A percentile compares a stretch with the other conserved stretches of the same genome.
phyloP scores from a whole-genome alignment of 2,797 vertebrate species.

The Centroberyx gerrardi region DNA sequence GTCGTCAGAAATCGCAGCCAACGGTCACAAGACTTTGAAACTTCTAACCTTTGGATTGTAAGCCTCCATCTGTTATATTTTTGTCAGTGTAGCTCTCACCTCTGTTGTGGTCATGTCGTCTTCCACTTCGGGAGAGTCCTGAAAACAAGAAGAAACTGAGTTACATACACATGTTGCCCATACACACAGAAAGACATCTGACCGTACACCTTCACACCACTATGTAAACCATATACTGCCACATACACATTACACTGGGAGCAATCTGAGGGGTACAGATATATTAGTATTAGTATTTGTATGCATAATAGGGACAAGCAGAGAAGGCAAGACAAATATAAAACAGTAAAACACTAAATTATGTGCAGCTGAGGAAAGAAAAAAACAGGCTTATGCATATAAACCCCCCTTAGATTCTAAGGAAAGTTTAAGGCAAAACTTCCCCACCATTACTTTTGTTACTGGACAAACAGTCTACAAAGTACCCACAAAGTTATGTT shows the following conservation, averaged over 20 bases:
- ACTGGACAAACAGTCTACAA: slow-evolving; percentile 17
- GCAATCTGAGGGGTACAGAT: neutral
- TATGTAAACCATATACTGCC: neutral
- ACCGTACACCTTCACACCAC: neutral
- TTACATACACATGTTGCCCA: slow-evolving; percentile 2
- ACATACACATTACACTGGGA: neutral
- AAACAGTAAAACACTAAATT: slow-evolving; percentile 37
- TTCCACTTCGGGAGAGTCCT: slow-evolving; percentile 85
- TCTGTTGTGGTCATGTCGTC: slow-evolving; percentile 87
- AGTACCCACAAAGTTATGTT: neutral
- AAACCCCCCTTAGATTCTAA: neutral
- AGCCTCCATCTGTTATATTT: neutral
- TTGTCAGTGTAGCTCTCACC: slow-evolving; percentile 68
- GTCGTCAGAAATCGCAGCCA: neutral
- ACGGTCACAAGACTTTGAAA: neutral
- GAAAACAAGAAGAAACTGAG: slow-evolving; percentile 42
- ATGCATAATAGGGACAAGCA: neutral
- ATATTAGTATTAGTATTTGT: neutral
- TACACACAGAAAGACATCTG: slow-evolving; percentile 2
- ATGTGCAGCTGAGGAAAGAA: slow-evolving; percentile 28
- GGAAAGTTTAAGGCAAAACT: neutral
- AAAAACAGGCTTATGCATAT: neutral
- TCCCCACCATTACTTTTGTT: slow-evolving; percentile 1
- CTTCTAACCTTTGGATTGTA: neutral
- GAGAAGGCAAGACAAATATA: slow-evolving; percentile 20